Base-by-base conservation (phyloP, 2,113 vertebrate genomes). In the Romanogobio albipinnatus region DNA sequence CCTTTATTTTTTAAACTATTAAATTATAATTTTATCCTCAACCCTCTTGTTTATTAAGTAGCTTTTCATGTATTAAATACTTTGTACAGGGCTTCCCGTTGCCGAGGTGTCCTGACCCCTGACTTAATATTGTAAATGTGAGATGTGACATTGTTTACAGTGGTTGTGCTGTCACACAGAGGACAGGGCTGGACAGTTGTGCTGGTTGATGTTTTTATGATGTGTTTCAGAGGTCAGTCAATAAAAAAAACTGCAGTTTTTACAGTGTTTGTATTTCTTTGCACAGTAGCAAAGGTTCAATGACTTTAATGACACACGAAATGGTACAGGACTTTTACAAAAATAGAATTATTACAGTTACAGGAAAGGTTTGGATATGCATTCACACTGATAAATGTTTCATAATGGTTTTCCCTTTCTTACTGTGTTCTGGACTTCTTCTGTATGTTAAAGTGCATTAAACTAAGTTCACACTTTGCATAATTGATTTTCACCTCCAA, bases 151-250 rank as follows among this genome's bases (percentile, higher is more conserved):
- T 58, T 86, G 78, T 64, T 83, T 33, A 84, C 47, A 86, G 70
- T 33, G 6, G 45, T 68, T 43, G 47, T 85, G 62, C 33, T 80
- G 51, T 80, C 66, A 85, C 84, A 85, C 61, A 6, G 10, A 81
- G 61, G 78, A 81, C 45, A 76, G 68, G 39, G 8, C 17, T 78
- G 77, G 71, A 74, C 70, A 51, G 74, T 85, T 74, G 71, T 88
- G 43, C 88, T 86, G 39, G 39, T 82, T 84, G 70, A 76, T 53
- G 84, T 87, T 87, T 81, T 89, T 88, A 88, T 89, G 85, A 61
- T 87, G 88, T 90, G 89, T 91, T 89, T 93, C 89, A 85, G 71
- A 92, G 86, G 26, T 88, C 76, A 86, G 86, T 53, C 71, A 90
- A 90, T 91, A 89, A 92, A 17, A 74, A n/a, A 64, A 64, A 17